Conservation (phyloP, 37 sponge, comb jelly and placozoan species). For the Haliclona indistincta region DNA sequence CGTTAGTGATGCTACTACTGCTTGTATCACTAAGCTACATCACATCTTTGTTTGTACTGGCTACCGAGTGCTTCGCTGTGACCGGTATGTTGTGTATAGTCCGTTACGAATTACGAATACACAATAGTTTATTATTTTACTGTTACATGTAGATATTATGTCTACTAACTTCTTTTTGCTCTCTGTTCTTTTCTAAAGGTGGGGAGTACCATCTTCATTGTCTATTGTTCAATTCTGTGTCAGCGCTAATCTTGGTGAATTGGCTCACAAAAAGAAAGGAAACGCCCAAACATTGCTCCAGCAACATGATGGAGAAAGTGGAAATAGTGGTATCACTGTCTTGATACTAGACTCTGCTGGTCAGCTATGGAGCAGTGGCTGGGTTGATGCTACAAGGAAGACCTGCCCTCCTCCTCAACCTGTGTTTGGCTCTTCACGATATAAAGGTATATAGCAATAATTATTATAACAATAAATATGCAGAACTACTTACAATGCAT, state of each 20-base stretch:
- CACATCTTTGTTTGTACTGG: slow-evolving; percentile 63
- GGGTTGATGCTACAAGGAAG: background rate
- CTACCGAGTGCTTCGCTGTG: slow-evolving; percentile 28
- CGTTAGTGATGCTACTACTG: slow-evolving; percentile 78
- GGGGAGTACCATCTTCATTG: slow-evolving; percentile 43
- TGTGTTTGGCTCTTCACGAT: background rate
- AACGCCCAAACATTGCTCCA: slow-evolving; percentile 15
- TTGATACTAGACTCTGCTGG: slow-evolving; percentile 42
- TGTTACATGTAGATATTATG: background rate
- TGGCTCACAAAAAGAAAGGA: slow-evolving; percentile 45
- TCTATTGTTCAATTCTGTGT: slow-evolving; percentile 58
- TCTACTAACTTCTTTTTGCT: background rate
- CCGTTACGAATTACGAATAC: background rate
- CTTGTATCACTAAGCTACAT: slow-evolving; percentile 45
- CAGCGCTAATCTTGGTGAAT: slow-evolving; percentile 71
- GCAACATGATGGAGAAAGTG: background rate
- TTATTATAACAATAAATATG: too few relatives aligned
- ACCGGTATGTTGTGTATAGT: background rate
- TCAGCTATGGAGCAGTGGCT: background rate
- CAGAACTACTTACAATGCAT: too few relatives aligned
- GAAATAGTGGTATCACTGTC: slow-evolving; percentile 8
- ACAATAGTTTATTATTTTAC: background rate
- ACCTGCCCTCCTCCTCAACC: background rate
- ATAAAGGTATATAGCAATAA: background rate
- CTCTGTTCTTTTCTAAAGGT: slow-evolving; percentile 23